A percentile compares a stretch with the other conserved stretches of the same genome.
These are phyloP conservation scores for Tachuris rubrigastra DNA, from an alignment of 2,113 vertebrate genomes.

Conservation along the genomic window DNA sequence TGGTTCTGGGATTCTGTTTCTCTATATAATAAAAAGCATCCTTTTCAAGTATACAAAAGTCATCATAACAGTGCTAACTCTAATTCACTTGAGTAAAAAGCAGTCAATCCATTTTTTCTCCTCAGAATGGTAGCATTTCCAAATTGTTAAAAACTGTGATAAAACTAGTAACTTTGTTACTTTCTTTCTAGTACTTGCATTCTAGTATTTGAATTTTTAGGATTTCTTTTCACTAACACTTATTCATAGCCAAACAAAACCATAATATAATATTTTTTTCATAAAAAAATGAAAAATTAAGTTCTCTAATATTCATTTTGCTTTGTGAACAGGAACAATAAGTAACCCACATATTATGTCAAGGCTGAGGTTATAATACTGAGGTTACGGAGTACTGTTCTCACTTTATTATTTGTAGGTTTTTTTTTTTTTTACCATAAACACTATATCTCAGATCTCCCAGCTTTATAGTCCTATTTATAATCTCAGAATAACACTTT, in stretches of 20 bases:
- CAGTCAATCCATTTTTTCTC: not conserved
- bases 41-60: not conserved
- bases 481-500: slow-evolving; percentile 43
- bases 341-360: not conserved
- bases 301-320: not conserved
- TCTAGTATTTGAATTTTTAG: not conserved
- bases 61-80: not conserved
- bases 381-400: not conserved
- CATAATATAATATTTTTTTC: not conserved
- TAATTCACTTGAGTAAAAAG: not conserved
- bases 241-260: not conserved
- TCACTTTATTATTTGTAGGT: slow-evolving; percentile 3
- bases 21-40: not conserved
- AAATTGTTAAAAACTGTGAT: not conserved
- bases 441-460: slow-evolving; percentile 26
- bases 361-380: not conserved
- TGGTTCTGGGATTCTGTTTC: not conserved
- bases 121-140: not conserved
- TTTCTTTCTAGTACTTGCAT: not conserved
- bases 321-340: not conserved
- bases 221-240: not conserved
- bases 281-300: not conserved
- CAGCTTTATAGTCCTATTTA: slow-evolving; percentile 2
- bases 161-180: not conserved
- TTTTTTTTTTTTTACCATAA: slow-evolving; percentile 44